These are phyloP conservation scores for Lerema accius DNA, from an alignment of 1,140 invertebrate genomes.

Conservation along the genomic window DNA sequence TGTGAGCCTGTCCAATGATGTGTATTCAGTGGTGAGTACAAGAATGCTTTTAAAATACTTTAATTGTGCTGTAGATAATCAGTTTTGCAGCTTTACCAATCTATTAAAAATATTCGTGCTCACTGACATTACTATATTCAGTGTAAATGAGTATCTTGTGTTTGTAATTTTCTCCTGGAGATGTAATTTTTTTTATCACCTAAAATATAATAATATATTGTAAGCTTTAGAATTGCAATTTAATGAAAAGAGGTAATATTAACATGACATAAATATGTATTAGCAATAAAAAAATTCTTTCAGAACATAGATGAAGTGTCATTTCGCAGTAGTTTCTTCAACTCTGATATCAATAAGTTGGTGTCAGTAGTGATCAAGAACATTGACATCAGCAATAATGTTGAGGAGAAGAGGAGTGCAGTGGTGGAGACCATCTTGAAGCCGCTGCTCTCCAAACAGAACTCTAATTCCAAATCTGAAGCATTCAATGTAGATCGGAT, in stretches of 20 bases:
- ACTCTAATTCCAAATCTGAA: constrained; percentile 55
- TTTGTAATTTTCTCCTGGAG: no score
- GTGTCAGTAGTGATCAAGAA: constrained; percentile 92
- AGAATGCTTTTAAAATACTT: no score
- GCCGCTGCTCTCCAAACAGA: constrained; percentile 76
- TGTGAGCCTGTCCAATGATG: constrained; percentile 86
- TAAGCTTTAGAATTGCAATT: no score
- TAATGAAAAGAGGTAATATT: neutral
- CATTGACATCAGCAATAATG: constrained; percentile 92
- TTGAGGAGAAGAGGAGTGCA: constrained; percentile 79
- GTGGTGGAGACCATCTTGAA: constrained; percentile 68
- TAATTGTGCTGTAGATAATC: no score
- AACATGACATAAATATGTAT: neutral
- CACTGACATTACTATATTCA: no score
- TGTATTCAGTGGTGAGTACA: constrained; percentile 88
- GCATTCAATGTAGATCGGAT: constrained; percentile 48
- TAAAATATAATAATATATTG: no score
- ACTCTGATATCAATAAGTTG: constrained; percentile 94
- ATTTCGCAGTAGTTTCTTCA: constrained; percentile 94
- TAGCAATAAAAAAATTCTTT: constrained; percentile 31
- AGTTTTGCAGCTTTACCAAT: no score
- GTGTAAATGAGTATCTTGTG: no score
- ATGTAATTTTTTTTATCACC: no score
- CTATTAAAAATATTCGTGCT: no score
- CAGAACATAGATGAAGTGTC: constrained; percentile 94